Percentiles rank a stretch among this genome's conserved stretches.
Conservation (phyloP, 92 coral and sea anemone genomes). For the Porites cylindrica region DNA sequence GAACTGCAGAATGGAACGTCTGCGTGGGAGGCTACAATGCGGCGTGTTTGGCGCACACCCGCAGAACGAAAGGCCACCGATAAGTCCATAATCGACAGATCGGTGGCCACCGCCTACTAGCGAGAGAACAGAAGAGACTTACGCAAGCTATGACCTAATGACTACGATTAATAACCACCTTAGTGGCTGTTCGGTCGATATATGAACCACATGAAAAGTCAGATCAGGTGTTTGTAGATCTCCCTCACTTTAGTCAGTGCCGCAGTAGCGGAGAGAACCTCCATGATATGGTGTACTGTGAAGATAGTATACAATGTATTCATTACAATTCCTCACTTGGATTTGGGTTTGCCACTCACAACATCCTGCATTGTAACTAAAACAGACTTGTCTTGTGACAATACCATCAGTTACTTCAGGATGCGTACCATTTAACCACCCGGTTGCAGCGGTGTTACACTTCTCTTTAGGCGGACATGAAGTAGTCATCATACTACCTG, state of each 20-base stretch:
- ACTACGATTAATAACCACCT: no score
- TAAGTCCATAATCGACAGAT: no score
- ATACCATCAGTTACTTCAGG: neutral
- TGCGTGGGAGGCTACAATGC: no score
- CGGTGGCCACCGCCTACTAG: no score
- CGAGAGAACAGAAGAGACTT: no score
- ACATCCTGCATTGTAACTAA: neutral
- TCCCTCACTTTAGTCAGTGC: neutral
- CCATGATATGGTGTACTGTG: neutral
- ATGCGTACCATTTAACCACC: neutral
- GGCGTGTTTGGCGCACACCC: no score
- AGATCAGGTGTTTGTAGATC: neutral
- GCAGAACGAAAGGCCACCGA: no score
- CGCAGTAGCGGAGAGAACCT: slow-evolving; percentile 5
- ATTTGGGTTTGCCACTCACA: neutral
- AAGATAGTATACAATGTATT: neutral
- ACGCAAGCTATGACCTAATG: no score
- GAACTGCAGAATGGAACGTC: no score
- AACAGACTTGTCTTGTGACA: neutral
- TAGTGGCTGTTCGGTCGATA: no score
- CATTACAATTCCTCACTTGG: neutral
- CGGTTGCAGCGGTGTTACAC: neutral
- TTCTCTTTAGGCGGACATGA: neutral
- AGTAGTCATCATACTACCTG: neutral
- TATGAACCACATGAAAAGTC: neutral